Percentiles rank a stretch among this genome's conserved stretches.
Conservation (phyloP, 2,888 invertebrate genomes). For the Amiota mariae region DNA sequence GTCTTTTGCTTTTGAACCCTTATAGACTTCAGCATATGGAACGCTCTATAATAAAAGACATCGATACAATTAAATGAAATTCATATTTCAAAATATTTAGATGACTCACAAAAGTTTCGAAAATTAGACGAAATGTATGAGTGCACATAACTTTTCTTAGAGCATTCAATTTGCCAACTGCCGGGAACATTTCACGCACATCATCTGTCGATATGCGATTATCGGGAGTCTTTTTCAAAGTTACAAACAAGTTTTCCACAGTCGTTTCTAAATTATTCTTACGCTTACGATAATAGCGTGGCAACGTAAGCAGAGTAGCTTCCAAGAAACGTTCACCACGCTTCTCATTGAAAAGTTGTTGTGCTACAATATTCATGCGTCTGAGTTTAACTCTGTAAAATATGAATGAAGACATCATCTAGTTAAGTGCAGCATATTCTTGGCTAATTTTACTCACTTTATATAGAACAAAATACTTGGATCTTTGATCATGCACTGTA, state of each 20-base stretch:
- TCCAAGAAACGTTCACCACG: constrained; percentile 71
- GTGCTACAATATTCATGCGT: constrained; percentile 76
- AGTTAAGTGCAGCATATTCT: not conserved
- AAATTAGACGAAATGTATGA: constrained; percentile 76
- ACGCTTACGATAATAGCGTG: constrained; percentile 78
- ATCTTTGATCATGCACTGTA: constrained; percentile 76
- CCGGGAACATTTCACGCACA: constrained; percentile 71
- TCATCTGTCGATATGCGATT: constrained; percentile 75
- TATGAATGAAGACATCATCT: constrained; percentile 70
- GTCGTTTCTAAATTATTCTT: constrained; percentile 74
- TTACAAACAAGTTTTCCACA: constrained; percentile 64
- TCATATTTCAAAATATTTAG: not conserved
- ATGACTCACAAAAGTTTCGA: constrained; percentile 75
- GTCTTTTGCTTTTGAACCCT: constrained; percentile 35
- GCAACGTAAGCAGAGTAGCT: constrained; percentile 77
- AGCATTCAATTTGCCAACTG: constrained; percentile 42
- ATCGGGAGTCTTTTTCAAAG: constrained; percentile 75
- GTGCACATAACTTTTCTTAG: constrained; percentile 62
- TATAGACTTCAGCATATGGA: constrained; percentile 41
- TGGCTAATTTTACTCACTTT: constrained; percentile 53
- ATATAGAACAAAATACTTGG: constrained; percentile 75
- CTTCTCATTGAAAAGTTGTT: constrained; percentile 78
- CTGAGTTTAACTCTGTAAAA: constrained; percentile 76
- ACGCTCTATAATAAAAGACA: constrained; percentile 31
- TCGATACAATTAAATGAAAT: not conserved